Base-by-base conservation (phyloP, 1,140 invertebrate species). In the Bombus cullumanus region DNA sequence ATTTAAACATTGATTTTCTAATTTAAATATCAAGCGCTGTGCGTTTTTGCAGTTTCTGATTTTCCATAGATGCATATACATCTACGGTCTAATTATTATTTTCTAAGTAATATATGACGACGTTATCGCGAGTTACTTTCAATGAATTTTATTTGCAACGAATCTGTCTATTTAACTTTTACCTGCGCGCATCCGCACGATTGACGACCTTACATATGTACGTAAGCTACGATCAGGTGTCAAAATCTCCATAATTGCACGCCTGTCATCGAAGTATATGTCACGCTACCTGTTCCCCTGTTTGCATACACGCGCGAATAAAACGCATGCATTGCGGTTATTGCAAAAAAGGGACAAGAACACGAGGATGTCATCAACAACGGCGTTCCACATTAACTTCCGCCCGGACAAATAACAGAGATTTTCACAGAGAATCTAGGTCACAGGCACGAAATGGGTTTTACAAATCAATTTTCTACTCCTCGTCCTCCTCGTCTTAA, bases 231-330 rank as follows among this genome's bases (percentile, higher is more conserved):
- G 62, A 39, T n/a, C 81, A 34, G 28, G 62, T 66, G 81, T 77
- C 64, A 66, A 83, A 83, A 83, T 83, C 81, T 66, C 59, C 9
- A 47, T 83, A 83, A 78, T 83, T 66, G 31, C 28, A 22, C 13
- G 37, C 5, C 47, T 73, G n/a, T 69, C 34, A 39, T 47, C 79
- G 25, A 31, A 31, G 3, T 31, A 59, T 39, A 39, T 41, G 25
- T 66, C 34, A 31, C 18, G 79, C 41, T n/a, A 31, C 13, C 22
- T 25, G 28, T 57, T 6, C n/a, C 37, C 31, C 39, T 34, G 25
- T 83, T 78, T 83, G 62, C 81, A 78, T 69, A 69, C 74, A 47
- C 34, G 15, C 12, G n/a, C 73, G 64, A 53, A 78, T 78, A 69
- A 78, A 83, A 47, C 68, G 62, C 59, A 68, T 13, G 34, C 43